Conservation (phyloP, 2,113 vertebrate genomes). For the Malurus alboscapulatus region DNA sequence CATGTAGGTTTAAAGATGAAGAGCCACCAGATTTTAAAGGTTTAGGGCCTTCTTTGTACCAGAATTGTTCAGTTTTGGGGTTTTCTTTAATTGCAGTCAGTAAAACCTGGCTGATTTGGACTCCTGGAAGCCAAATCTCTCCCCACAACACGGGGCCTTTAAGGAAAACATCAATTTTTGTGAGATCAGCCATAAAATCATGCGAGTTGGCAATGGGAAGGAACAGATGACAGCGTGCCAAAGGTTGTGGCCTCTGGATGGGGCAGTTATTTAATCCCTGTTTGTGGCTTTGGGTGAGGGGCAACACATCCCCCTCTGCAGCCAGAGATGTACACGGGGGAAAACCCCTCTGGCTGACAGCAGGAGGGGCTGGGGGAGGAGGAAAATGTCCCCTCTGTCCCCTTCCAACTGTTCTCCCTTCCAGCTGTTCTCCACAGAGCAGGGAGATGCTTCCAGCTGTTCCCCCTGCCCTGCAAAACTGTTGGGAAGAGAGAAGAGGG, state of each 20-base stretch:
- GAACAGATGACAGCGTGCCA: not conserved
- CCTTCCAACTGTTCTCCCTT: not conserved
- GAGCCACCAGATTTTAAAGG: not conserved
- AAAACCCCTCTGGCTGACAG: not conserved
- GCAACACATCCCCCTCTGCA: not conserved
- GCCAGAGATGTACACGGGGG: not conserved
- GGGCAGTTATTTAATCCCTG: not conserved
- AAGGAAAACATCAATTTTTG: conserved; percentile 48
- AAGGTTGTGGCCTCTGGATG: not conserved
- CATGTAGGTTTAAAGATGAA: not conserved
- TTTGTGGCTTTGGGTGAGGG: not conserved
- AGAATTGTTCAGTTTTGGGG: not conserved
- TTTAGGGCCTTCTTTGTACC: rapidly evolving
- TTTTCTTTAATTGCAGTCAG: rapidly evolving
- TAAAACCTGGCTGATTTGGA: not conserved
- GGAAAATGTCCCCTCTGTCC: not conserved
- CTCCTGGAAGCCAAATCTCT: not conserved
- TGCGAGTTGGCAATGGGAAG: not conserved
- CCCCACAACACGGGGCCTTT: not conserved
- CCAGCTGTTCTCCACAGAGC: not conserved
- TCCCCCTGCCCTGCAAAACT: rapidly evolving
- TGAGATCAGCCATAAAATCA: conserved; percentile 1
- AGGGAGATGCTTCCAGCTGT: not conserved
- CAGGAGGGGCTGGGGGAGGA: not conserved
- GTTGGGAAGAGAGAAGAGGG: not conserved